Base-by-base conservation (phyloP, 2,888 invertebrate species). In the Andrena trimmerana region DNA sequence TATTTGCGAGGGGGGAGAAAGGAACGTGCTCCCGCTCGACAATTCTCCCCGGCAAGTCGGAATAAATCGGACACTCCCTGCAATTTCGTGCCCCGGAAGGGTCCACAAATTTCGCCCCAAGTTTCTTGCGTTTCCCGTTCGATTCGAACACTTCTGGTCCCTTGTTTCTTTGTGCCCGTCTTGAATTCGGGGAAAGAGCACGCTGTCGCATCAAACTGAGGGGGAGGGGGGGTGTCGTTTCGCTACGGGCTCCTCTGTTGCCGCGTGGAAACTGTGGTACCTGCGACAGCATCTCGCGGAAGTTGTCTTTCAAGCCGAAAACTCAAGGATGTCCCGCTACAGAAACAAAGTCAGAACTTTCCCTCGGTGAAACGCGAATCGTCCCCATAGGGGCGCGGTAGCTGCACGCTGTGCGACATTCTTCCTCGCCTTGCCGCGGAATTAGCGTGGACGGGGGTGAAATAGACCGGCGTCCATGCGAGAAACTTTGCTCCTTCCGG, bases 401-500 rank as follows among this genome's bases (percentile, higher is more conserved):
- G 67, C 24, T 59, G 24, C 8, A 27, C 10, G 24, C 7, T 54
- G 27, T 24, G 8, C 29, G 27, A 27, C 42, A 2, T 57, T 62
- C 62, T 48, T 63, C 50, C 42, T 63, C 62, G 65, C n/a, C 48
- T 57, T 33, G n/a, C 68, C 66, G 73, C 59, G 48, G 27, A 82
- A 82, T 85, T 82, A 84, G 54, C 69, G 72, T 29, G 31, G 50
- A 73, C 42, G 57, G 31, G 7, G 62, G 74, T 27, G 59, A 59
- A 81, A 82, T 76, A 69, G 74, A 50, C 20, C 16, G 42, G 68
- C 66, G 57, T 50, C 72, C 76, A 72, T 59, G 74, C 83, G 65
- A 78, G 85, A 87, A 86, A 91, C 89, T 91, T 89, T 88, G 77
- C 50, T 81, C 57, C 86, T 86, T 90, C 87, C 89, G 81, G 36